A percentile compares a stretch with the other conserved stretches of the same genome.
Conservation (phyloP, 2,797 vertebrate species). For the Lithobates pipiens region DNA sequence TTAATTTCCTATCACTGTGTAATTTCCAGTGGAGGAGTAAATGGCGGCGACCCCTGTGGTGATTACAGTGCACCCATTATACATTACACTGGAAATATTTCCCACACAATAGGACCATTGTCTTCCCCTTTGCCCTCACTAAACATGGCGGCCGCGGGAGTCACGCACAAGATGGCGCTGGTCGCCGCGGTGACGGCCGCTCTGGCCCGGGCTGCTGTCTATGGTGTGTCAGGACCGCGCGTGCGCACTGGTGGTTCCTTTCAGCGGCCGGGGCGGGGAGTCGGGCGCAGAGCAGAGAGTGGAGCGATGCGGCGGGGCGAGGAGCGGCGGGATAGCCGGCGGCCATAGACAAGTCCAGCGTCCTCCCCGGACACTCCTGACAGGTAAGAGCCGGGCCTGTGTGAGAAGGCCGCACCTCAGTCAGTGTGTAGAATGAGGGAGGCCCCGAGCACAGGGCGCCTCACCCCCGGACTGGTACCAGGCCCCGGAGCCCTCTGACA, state of each 20-base stretch:
- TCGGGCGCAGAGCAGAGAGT: constrained; percentile 13
- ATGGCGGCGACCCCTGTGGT: no score
- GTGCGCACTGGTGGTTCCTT: constrained; percentile 36
- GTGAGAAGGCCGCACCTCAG: neutral
- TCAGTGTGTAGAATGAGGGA: no score
- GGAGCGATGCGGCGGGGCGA: constrained; percentile 39
- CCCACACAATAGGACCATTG: no score
- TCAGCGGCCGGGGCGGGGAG: constrained; percentile 49
- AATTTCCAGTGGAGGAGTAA: no score
- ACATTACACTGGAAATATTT: no score
- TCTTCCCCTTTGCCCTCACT: constrained; percentile 8
- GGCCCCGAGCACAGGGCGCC: no score
- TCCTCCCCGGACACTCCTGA: neutral
- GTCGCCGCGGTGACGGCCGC: constrained; percentile 37
- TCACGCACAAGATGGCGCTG: constrained; percentile 28
- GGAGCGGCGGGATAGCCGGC: constrained; percentile 35
- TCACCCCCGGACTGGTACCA: no score
- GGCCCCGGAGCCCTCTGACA: neutral
- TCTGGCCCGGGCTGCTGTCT: neutral
- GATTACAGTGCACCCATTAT: no score
- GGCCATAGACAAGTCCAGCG: neutral
- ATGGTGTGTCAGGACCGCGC: constrained; percentile 27
- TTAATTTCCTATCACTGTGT: no score
- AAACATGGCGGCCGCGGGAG: constrained; percentile 12
- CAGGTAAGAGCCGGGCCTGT: constrained; percentile 14